These are phyloP conservation scores for Dreissena polymorpha DNA, from an alignment of 1,140 invertebrate species.

Conservation along the genomic window DNA sequence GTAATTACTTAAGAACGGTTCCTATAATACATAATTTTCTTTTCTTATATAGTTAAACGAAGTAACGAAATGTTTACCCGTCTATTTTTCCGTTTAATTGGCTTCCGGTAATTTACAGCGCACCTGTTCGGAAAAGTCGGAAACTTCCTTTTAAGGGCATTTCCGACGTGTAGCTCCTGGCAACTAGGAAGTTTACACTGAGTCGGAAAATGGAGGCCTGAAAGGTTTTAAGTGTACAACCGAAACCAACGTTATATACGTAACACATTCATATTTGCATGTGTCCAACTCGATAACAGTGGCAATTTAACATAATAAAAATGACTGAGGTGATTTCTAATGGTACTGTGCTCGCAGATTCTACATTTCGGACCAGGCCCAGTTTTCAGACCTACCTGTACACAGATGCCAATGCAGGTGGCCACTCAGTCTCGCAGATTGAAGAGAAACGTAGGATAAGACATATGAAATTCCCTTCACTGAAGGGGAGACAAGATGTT, in stretches of 20 bases:
- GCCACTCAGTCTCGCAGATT: constrained; percentile 69
- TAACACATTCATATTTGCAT: no score
- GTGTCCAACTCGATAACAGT: no score
- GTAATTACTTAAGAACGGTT: constrained; percentile 46
- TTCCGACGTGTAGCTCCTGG: constrained; percentile 64
- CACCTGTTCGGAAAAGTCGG: constrained; percentile 65
- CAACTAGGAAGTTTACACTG: constrained; percentile 73
- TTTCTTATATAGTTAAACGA: not conserved
- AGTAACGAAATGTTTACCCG: not conserved
- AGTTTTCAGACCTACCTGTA: constrained; percentile 69
- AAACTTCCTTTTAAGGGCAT: constrained; percentile 67
- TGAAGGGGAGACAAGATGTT: constrained; percentile 68
- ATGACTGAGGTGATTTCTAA: constrained; percentile 68
- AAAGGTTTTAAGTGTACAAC: not conserved
- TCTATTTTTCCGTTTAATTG: constrained; percentile 3
- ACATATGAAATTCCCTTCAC: constrained; percentile 76
- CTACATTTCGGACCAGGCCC: constrained; percentile 70
- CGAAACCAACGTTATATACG: no score
- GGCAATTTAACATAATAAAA: not conserved
- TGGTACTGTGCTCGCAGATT: constrained; percentile 69
- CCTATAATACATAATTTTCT: not conserved
- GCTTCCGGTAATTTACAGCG: constrained; percentile 20
- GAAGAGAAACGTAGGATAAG: constrained; percentile 71
- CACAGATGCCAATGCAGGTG: constrained; percentile 71
- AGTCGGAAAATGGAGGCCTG: constrained; percentile 61